Conservation (phyloP, 2,797 vertebrate genomes). For the Siniperca scherzeri region DNA sequence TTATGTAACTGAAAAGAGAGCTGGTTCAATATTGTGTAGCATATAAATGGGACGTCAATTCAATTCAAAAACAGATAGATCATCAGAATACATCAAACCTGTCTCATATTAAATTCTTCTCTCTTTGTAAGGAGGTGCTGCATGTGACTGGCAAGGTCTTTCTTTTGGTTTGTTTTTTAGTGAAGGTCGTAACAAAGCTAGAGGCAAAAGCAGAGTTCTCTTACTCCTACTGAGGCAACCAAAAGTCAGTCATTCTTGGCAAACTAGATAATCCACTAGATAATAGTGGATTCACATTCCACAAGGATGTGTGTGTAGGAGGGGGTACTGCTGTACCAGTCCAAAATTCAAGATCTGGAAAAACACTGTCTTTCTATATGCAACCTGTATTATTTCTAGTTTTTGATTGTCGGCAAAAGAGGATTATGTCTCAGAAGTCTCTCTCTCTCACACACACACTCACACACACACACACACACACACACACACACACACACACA, state of each 20-base stretch:
- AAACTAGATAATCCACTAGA: conserved; percentile 12
- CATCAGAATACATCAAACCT: neutral
- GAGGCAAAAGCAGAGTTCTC: conserved; percentile 5
- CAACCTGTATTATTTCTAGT: neutral
- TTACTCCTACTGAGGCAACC: conserved; percentile 8
- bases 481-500: neutral
- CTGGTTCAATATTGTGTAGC: neutral
- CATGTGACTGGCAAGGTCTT: neutral
- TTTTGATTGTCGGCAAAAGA: neutral
- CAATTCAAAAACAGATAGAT: neutral
- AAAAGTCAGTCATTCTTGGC: conserved; percentile 27
- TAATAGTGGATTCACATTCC: conserved; percentile 20
- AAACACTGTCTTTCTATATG: neutral
- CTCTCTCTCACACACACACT: neutral
- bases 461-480: neutral
- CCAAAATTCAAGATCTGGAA: neutral
- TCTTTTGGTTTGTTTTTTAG: neutral
- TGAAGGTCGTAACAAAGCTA: conserved; percentile 6
- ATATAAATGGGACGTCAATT: neutral
- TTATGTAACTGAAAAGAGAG: neutral
- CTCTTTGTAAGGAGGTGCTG: neutral
- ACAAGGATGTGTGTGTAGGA: neutral
- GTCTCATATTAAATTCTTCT: neutral
- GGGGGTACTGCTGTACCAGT: neutral
- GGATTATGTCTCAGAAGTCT: no score